These are phyloP conservation scores for Perodicticus potto DNA, from an alignment of 2,797 vertebrate genomes.

Conservation along the genomic window DNA sequence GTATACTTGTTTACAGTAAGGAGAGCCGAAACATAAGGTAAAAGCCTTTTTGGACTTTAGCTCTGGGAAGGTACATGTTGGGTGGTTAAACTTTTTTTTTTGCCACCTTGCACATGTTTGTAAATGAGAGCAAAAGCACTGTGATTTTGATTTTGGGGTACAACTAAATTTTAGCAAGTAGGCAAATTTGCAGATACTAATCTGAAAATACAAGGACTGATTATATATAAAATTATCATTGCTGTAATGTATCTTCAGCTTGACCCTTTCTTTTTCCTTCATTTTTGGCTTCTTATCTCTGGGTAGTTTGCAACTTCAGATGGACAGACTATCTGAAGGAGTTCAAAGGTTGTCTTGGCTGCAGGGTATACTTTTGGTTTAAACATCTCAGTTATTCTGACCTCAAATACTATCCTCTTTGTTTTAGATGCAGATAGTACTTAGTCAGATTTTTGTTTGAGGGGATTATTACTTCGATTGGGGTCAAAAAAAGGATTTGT, in stretches of 20 bases:
- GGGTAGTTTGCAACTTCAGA: slow-evolving; percentile 1
- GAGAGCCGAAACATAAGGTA: not conserved
- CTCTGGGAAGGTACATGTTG: not conserved
- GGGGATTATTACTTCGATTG: not conserved
- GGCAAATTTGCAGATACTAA: slow-evolving; percentile 7
- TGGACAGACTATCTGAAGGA: not conserved
- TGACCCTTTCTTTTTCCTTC: not conserved
- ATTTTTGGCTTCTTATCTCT: not conserved
- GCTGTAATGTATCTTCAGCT: not conserved
- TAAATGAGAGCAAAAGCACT: not conserved
- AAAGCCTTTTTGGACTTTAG: not conserved
- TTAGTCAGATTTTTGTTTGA: slow-evolving; percentile 58
- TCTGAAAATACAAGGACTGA: not conserved
- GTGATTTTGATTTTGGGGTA: not conserved
- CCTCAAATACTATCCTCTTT: slow-evolving; percentile 1
- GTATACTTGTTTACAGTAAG: not conserved
- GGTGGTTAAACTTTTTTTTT: not conserved
- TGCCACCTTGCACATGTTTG: not conserved
- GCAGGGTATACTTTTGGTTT: slow-evolving; percentile 12
- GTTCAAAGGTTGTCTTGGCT: slow-evolving; percentile 35
- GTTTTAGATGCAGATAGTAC: slow-evolving; percentile 29
- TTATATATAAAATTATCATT: not conserved
- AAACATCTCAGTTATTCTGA: slow-evolving; percentile 52
- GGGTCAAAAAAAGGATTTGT: slow-evolving; percentile 13
- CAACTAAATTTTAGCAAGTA: not conserved